phyloP scores from a whole-genome alignment of 2,888 invertebrate genomes.

The Xanthorhoe spadicearia region DNA sequence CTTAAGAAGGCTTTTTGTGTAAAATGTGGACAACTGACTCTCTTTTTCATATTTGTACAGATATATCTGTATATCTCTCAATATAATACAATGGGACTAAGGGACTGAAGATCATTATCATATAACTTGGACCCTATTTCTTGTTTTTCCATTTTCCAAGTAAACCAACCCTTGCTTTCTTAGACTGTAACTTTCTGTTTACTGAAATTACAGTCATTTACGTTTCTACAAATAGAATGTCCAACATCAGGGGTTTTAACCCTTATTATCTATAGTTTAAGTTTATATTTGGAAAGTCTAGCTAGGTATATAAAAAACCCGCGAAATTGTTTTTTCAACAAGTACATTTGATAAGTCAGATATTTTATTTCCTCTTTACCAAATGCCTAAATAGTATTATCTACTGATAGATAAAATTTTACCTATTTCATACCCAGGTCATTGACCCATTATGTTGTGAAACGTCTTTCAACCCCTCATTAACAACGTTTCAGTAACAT shows the following conservation, averaged over 20 bases:
- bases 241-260: constrained; percentile 23
- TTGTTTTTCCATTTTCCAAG: neutral
- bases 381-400: too few relatives aligned
- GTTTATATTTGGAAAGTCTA: neutral
- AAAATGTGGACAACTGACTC: too few relatives aligned
- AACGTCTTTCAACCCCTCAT: neutral
- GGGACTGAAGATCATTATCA: neutral
- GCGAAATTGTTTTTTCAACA: too few relatives aligned
- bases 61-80: too few relatives aligned
- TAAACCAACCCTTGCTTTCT: neutral
- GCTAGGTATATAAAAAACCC: too few relatives aligned
- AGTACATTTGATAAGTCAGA: too few relatives aligned
- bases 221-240: constrained; percentile 29
- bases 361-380: too few relatives aligned
- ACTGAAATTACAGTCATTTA: constrained; percentile 23
- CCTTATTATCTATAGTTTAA: constrained; percentile 20
- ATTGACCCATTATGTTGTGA: neutral
- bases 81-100: neutral
- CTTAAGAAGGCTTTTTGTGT: too few relatives aligned
- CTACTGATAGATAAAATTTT: too few relatives aligned
- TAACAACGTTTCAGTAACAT: neutral
- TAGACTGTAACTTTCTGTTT: constrained; percentile 13
- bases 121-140: neutral
- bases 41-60: too few relatives aligned
- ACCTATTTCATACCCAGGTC: too few relatives aligned